Base-by-base conservation (phyloP, 2,888 invertebrate species). In the Metallyticus violacea region DNA sequence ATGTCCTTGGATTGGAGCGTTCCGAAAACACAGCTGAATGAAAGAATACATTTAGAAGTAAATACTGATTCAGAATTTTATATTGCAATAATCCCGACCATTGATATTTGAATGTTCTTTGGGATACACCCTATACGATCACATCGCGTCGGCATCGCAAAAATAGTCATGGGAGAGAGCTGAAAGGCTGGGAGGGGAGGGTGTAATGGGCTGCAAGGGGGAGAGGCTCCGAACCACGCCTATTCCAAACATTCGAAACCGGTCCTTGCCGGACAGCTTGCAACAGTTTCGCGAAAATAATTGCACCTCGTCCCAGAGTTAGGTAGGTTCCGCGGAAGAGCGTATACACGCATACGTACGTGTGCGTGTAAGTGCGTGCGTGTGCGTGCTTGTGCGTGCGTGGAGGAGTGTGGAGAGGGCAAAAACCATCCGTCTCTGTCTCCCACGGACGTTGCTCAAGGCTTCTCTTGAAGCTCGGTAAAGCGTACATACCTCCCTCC, bases 271-370 rank as follows among this genome's bases (percentile, higher is more conserved):
- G 82, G 82, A 82, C 76, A 76, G 82, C 76, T 76, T 82, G 82
- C 82, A 82, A 82, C 82, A 82, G 76, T 82, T 76, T 82, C 82
- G 82, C 82, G 82, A 82, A 81, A 76, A 82, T 82, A 82, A 82
- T 82, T 76, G 82, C 82, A 26, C 27, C 62, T 62, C 40, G 40
- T 62, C 15, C 40, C 15, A 62, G 40, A 40, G 40, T 40, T 40
- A 40, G 40, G 40, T 40, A 40, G 40, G 40, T 62, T 9, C 40
- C 40, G 22, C 40, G 40, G 40, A 62, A 22, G 40, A 15, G 22
- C 40, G 40, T 62, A n/a, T n/a, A n/a, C n/a, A n/a, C n/a, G n/a
- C n/a, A n/a, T n/a, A n/a, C n/a, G n/a, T n/a, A n/a, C 9, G 40
- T 62, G 40, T 62, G 40, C 40, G 40, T 62, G 40, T 62, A 62